A percentile compares a stretch with the other conserved stretches of the same genome.
These are phyloP conservation scores for Pygocentrus nattereri DNA, from an alignment of 2,797 vertebrate species.

Conservation along the genomic window DNA sequence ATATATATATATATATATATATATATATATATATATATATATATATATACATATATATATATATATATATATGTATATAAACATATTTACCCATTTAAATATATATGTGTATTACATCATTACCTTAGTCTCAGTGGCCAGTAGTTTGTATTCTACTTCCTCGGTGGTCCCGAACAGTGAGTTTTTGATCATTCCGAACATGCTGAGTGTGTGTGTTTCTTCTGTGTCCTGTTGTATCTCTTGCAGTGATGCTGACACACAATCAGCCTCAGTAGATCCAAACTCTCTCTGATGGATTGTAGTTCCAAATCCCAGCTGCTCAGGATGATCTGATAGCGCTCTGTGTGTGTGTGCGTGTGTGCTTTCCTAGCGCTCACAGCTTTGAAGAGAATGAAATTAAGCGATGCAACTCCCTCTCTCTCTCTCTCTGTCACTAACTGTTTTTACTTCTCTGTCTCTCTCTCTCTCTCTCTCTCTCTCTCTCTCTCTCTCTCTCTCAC, in stretches of 20 bases:
- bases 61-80: no score
- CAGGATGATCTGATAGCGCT: not conserved
- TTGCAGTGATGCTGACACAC: not conserved
- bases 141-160: not conserved
- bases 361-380: not conserved
- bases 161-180: not conserved
- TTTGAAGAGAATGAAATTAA: not conserved
- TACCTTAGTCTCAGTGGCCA: conserved; percentile 4
- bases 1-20: no score
- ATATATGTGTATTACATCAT: not conserved
- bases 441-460: not conserved
- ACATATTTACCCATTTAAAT: no score
- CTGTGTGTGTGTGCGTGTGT: not conserved
- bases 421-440: not conserved
- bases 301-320: not conserved
- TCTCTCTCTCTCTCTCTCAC: no score
- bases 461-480: not conserved
- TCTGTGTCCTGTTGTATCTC: not conserved
- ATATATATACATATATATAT: no score
- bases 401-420: not conserved
- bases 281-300: not conserved
- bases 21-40: no score
- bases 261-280: not conserved
- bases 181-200: not conserved
- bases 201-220: not conserved